Conservation (phyloP, 2,113 vertebrate genomes). For the Hyperopisus bebe region DNA sequence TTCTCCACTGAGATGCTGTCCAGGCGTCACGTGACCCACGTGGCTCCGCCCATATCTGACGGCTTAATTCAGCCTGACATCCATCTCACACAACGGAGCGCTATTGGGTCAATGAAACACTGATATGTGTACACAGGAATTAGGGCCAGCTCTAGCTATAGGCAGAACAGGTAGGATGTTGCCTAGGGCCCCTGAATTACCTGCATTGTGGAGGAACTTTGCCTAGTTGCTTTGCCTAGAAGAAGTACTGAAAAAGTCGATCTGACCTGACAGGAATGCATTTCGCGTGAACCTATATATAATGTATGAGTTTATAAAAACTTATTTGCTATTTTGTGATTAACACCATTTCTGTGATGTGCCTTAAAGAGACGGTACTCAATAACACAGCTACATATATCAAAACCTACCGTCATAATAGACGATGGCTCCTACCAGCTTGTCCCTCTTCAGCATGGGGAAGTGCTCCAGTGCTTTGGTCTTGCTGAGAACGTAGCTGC, state of each 20-base stretch:
- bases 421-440: conserved; percentile 89
- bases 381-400: neutral
- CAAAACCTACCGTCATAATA: conserved; percentile 88
- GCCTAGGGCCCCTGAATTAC: neutral
- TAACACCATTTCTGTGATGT: neutral
- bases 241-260: neutral
- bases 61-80: neutral
- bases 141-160: neutral
- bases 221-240: neutral
- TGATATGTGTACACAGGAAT: neutral
- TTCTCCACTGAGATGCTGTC: neutral
- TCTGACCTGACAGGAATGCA: neutral
- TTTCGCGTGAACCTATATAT: neutral
- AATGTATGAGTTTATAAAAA: neutral
- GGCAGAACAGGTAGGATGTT: neutral
- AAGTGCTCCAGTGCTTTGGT: conserved; percentile 83
- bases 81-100: neutral
- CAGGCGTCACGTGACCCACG: neutral
- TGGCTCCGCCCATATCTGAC: neutral
- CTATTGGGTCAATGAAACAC: neutral
- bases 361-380: neutral
- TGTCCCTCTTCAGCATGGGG: conserved; percentile 90
- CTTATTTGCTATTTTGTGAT: neutral
- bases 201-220: neutral
- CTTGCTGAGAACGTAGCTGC: conserved; percentile 91